Percentiles rank a stretch among this genome's conserved stretches.
These are phyloP conservation scores for Polyploca ridens DNA, from an alignment of 2,888 invertebrate species.

Conservation along the genomic window DNA sequence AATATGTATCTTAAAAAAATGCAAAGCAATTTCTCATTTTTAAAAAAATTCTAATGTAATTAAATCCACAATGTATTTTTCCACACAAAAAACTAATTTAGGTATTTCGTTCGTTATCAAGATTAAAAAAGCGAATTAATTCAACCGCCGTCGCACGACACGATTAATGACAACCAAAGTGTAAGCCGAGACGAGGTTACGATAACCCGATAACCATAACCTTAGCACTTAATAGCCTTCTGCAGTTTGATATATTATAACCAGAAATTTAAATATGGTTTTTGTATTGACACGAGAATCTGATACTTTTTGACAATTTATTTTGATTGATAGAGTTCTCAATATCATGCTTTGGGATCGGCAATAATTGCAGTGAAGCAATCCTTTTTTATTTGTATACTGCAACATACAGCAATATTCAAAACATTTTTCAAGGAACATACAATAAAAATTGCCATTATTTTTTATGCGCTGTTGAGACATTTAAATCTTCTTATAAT, in stretches of 20 bases:
- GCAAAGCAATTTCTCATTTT: background rate
- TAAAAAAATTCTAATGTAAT: background rate
- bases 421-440: no score
- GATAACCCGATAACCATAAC: constrained; percentile 10
- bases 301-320: background rate
- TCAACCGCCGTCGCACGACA: constrained; percentile 28
- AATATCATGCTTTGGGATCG: background rate
- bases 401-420: background rate
- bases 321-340: constrained; percentile 2
- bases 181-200: constrained; percentile 21
- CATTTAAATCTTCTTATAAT: background rate
- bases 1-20: background rate
- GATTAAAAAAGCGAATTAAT: constrained; percentile 43
- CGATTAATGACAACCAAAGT: constrained; percentile 42
- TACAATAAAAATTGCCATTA: no score
- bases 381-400: background rate
- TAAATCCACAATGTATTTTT: constrained; percentile 14
- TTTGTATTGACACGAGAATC: constrained; percentile 4
- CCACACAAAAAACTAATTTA: constrained; percentile 27
- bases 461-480: no score
- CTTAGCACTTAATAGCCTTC: constrained; percentile 12
- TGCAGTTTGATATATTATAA: background rate
- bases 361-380: background rate
- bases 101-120: constrained; percentile 33
- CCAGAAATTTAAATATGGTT: constrained; percentile 1